These are phyloP conservation scores for Bilobella aurantiaca DNA, from an alignment of 1,140 invertebrate genomes.

Conservation along the genomic window DNA sequence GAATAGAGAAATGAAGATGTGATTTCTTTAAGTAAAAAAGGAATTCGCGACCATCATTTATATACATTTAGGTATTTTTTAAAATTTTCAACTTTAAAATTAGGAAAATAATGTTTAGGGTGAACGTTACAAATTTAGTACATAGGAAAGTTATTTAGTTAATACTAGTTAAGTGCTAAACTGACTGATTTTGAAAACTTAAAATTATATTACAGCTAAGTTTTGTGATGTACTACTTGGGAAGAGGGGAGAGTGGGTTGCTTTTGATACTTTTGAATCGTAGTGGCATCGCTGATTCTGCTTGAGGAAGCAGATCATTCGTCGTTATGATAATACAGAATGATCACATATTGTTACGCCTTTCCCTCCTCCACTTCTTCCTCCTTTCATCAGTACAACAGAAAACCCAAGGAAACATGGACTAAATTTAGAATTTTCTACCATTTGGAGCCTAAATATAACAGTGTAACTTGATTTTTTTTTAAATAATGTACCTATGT, in stretches of 20 bases:
- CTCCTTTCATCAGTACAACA: constrained; percentile 1
- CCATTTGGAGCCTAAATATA: too few relatives aligned
- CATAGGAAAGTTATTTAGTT: too few relatives aligned
- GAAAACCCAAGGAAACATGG: constrained; percentile 6
- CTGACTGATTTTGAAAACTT: not conserved
- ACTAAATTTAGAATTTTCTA: constrained; percentile 2
- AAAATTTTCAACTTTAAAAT: too few relatives aligned
- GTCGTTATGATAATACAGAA: constrained; percentile 28
- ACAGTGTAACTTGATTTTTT: not conserved
- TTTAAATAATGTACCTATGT: not conserved
- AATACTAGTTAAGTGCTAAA: too few relatives aligned
- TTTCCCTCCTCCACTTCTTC: constrained; percentile 16
- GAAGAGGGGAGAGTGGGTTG: not conserved
- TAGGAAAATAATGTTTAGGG: too few relatives aligned
- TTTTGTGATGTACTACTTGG: not conserved
- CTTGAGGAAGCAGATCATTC: constrained; percentile 30
- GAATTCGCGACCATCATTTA: too few relatives aligned
- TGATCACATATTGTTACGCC: constrained; percentile 30
- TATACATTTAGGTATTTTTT: too few relatives aligned
- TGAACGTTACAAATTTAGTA: too few relatives aligned
- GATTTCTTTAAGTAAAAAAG: too few relatives aligned
- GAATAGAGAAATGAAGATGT: too few relatives aligned
- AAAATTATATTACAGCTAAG: not conserved
- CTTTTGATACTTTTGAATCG: not conserved
- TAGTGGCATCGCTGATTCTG: constrained; percentile 20